phyloP scores from a whole-genome alignment of 64 coral and sea anemone genomes.

The Pachyseris speciosa region DNA sequence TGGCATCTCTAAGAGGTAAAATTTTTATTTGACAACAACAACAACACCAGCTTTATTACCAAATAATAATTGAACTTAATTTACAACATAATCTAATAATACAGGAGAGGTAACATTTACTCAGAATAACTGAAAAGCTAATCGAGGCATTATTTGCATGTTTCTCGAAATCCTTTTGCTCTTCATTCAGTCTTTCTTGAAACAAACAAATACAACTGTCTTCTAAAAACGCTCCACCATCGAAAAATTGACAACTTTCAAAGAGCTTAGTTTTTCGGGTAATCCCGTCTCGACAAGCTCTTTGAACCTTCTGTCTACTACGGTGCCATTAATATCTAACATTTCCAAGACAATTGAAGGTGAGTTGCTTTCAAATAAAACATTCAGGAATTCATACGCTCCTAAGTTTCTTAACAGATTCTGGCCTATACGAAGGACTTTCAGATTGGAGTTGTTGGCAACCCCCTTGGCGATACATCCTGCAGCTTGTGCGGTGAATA shows the following conservation, averaged over 20 bases:
- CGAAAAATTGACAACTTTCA: conserved; percentile 33
- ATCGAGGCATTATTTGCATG: too few relatives aligned
- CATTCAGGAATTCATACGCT: conserved; percentile 46
- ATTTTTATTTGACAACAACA: too few relatives aligned
- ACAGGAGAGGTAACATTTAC: too few relatives aligned
- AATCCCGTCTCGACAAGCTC: background rate
- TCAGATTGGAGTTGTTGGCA: conserved; percentile 42
- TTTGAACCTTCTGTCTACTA: conserved; percentile 57
- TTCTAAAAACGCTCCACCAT: background rate
- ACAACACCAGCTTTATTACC: too few relatives aligned
- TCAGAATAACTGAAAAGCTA: too few relatives aligned
- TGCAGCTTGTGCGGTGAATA: conserved; percentile 57
- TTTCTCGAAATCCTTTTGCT: background rate
- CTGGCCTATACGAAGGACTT: conserved; percentile 61
- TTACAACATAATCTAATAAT: too few relatives aligned
- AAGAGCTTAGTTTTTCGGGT: background rate
- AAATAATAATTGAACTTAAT: too few relatives aligned
- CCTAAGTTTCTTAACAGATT: conserved; percentile 81
- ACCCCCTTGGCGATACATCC: conserved; percentile 55
- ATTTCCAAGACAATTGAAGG: conserved; percentile 23
- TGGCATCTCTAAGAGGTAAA: too few relatives aligned
- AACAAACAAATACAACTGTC: background rate
- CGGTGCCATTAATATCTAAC: conserved; percentile 78
- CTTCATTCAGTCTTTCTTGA: background rate
- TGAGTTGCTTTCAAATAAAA: conserved; percentile 5